Evolutionary conservation across 2,888 invertebrate species (phyloP).

Genomic region (Nipponacmea schrenckii): DNA sequence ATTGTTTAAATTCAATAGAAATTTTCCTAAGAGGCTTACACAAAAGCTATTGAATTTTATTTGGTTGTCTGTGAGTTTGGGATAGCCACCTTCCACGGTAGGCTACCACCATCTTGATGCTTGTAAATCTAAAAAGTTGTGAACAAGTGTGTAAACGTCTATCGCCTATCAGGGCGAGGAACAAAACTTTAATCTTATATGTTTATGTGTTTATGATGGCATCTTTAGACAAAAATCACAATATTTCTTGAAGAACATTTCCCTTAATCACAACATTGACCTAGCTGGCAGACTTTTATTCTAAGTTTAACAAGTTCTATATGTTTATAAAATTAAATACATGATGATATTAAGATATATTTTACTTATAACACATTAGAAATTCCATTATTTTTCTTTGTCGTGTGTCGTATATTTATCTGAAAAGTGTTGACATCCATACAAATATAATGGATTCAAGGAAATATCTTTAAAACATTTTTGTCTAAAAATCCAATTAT

Average conservation of each 20-base stretch:
- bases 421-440: conserved; percentile 1
- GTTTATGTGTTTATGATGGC: conserved; percentile 4
- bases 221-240: not conserved
- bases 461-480: too few relatives aligned
- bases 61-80: conserved; percentile 9
- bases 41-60: conserved; percentile 15
- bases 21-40: not conserved
- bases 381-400: not conserved
- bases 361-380: not conserved
- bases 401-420: not conserved
- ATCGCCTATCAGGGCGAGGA: not conserved
- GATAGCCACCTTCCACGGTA: not conserved
- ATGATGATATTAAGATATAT: not conserved
- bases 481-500: too few relatives aligned
- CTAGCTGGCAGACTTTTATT: not conserved
- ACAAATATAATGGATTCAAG: too few relatives aligned
- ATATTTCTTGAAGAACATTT: not conserved
- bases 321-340: not conserved
- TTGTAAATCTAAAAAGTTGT: not conserved
- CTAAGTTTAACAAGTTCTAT: not conserved
- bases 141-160: conserved; percentile 1
- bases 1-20: conserved; percentile 12
- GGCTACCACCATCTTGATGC: not conserved
- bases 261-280: conserved; percentile 2
- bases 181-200: not conserved